Evolutionary conservation across 2,888 invertebrate species (phyloP), one percentile per base, ranked within the genome.

Genomic region (Meteorus cinctellus): DNA sequence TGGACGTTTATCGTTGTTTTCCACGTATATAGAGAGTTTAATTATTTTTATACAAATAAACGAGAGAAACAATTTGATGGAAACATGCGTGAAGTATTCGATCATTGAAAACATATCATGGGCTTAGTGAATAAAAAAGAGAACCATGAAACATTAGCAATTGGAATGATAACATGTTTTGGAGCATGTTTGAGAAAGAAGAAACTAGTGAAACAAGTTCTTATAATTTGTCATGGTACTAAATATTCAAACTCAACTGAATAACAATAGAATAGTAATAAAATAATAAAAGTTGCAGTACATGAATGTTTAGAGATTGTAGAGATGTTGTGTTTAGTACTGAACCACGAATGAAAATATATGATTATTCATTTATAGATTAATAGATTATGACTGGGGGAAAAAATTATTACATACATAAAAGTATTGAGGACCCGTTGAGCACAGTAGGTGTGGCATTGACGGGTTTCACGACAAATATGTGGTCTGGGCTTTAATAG

Each of bases 401-500:
- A 71, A 55, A 60, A 69, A 55, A 19, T 19, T n/a, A 55, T 19
- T 55, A 8, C 2, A 55, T 55, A 6, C 5, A 8, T 55, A 55
- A 63, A 41, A 72, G 71, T 19, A 73, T 60, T 55, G 75, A 63
- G 51, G 60, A 69, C 74, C 76, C 75, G 69, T 75, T 67, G 31
- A 72, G 59, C 34, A 69, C 36, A 41, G 73, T 74, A 73, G 62
- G 60, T 65, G 68, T 31, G 55, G 62, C 55, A 74, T 77, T 59
- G 60, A 51, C 69, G 70, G 75, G 67, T 73, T 74, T 55, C 73
- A 79, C 81, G 83, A 81, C 81, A 83, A 82, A 81, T 82, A 55
- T 19, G 82, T 85, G 86, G 86, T 86, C 84, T 83, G 83, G 86
- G 86, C 85, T 87, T 85, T 85, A 85, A 86, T 60, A 55, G 81